Base-by-base conservation (phyloP, 2,888 invertebrate species). In the Drosophila anomelani region DNA sequence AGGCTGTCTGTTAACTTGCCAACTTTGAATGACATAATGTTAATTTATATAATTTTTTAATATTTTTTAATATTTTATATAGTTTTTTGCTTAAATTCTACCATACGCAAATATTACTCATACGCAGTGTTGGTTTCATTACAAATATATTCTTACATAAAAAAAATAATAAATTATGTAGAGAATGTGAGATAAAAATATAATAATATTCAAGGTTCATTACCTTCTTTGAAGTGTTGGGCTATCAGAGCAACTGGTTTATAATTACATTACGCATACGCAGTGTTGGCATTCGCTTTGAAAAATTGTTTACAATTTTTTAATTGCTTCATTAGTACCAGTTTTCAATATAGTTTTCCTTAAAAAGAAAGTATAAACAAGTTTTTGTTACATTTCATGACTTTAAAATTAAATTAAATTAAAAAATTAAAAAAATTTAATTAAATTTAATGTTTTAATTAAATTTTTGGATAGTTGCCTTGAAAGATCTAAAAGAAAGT, bases 161-260 rank as follows among this genome's bases (percentile, higher is more conserved):
- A 36, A 23, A 36, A 23, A n/a, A n/a, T n/a, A 9, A 53, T 36
- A 20, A 51, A 20, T 20, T 51, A 51, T 20, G 20, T 34, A 15
- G 15, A 34, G 20, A 51, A 51, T 51, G 34, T 34, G 34, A 34
- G 51, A 13, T 51, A 34, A 20, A 13, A 51, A 15, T 15, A 34
- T 15, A 34, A 51, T 51, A 34, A 34, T 34, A 51, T 20, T 20
- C 51, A 51, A 51, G 51, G 51, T 51, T 51, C 34, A 51, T 34
- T 51, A 51, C 51, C 51, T 51, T 51, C 51, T 51, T 34, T 34
- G 34, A 34, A 51, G 51, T 51, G 51, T 51, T 51, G 34, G 51
- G 34, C 51, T 51, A 51, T 51, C 34, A 51, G 51, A 51, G 51
- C 51, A 51, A 51, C 51, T 51, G 51, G 51, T 55, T 55, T 55